A percentile compares a stretch with the other conserved stretches of the same genome.
Conservation (phyloP, 2,797 vertebrate genomes). For the Anolis apletophallus region DNA sequence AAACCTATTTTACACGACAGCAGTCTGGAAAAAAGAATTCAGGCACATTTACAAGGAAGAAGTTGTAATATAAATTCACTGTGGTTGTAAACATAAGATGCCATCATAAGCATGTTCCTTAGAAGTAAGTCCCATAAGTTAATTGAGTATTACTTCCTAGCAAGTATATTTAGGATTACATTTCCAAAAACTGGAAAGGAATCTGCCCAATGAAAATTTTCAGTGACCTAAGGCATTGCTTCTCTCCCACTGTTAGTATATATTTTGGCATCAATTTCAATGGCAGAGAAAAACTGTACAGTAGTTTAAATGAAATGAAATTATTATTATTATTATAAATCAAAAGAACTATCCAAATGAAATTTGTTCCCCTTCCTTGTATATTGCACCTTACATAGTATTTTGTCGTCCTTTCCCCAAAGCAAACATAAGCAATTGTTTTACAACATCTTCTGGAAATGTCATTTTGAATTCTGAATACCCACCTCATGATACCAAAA, state of each 20-base stretch:
- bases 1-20: constrained; percentile 64
- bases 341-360: constrained; percentile 38
- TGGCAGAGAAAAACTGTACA: constrained; percentile 56
- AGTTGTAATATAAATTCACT: constrained; percentile 56
- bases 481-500: neutral
- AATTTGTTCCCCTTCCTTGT: constrained; percentile 59
- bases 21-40: constrained; percentile 59
- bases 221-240: no score
- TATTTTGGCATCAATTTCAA: constrained; percentile 61
- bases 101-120: neutral
- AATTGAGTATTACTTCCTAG: neutral
- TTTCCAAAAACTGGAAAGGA: constrained; percentile 49
- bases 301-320: constrained; percentile 55
- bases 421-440: constrained; percentile 41
- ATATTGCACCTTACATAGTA: constrained; percentile 47
- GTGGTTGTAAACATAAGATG: constrained; percentile 46
- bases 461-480: constrained; percentile 12
- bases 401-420: constrained; percentile 56
- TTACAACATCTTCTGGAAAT: constrained; percentile 48
- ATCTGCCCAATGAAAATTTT: constrained; percentile 57
- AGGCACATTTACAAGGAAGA: constrained; percentile 61
- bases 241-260: constrained; percentile 17
- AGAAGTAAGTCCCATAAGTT: neutral
- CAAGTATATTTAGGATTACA: constrained; percentile 1
- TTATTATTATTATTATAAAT: constrained; percentile 23